phyloP scores from a whole-genome alignment of 2,888 invertebrate genomes.

The Germaria angustata region DNA sequence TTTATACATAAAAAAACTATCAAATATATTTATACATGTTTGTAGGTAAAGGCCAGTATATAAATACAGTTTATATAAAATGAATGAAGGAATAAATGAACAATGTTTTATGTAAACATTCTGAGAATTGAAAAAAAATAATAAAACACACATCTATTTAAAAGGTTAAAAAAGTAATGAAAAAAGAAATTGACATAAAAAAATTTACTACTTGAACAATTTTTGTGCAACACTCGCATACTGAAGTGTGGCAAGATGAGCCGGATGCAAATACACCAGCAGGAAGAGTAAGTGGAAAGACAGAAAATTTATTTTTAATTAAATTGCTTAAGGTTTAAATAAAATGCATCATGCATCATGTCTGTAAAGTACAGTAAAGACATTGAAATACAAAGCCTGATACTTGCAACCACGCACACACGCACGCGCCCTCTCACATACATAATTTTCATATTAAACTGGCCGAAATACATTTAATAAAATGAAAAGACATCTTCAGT shows the following conservation, averaged over 20 bases:
- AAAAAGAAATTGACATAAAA: background rate
- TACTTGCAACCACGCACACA: background rate
- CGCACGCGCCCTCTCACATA: background rate
- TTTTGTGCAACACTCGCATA: conserved; percentile 48
- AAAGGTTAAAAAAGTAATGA: background rate
- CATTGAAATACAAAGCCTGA: conserved; percentile 16
- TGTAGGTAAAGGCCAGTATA: background rate
- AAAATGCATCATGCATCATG: conserved; percentile 50
- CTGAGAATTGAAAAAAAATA: conserved; percentile 25
- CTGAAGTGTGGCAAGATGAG: conserved; percentile 40
- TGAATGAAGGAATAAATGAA: conserved; percentile 25
- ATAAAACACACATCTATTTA: background rate
- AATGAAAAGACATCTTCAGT: background rate
- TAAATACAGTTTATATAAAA: conserved; percentile 22
- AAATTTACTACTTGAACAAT: conserved; percentile 59
- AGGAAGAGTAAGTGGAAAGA: conserved; percentile 9
- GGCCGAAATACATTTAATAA: conserved; percentile 10
- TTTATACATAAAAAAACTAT: background rate
- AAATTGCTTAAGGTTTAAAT: conserved; percentile 65
- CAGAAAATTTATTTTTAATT: conserved; percentile 66
- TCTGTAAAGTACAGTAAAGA: conserved; percentile 18
- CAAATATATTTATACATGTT: background rate
- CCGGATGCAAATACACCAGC: conserved; percentile 36
- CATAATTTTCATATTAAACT: conserved; percentile 13
- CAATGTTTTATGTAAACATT: conserved; percentile 14